phyloP scores from a whole-genome alignment of 2,113 vertebrate genomes.

The Thalassoma bifasciatum region DNA sequence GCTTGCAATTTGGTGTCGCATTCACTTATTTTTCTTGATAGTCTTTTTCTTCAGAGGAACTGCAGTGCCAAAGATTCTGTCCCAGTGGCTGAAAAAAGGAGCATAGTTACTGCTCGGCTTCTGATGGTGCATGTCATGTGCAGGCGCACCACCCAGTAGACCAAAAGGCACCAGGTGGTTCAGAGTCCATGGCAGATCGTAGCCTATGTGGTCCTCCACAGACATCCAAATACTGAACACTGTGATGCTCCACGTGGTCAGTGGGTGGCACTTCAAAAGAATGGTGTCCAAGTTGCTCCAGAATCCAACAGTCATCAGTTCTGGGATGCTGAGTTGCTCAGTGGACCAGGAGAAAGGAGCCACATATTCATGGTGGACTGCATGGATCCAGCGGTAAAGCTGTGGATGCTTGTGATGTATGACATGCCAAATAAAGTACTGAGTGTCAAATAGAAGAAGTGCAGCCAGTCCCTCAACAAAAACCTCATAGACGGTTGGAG shows the following conservation, averaged over 20 bases:
- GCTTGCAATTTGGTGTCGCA: not conserved
- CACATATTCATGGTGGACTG: slow-evolving; percentile 76
- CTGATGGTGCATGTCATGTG: slow-evolving; percentile 83
- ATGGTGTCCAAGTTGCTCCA: slow-evolving; percentile 79
- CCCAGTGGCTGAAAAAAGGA: slow-evolving; percentile 84
- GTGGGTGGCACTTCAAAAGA: slow-evolving; percentile 72
- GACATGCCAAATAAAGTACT: slow-evolving; percentile 81
- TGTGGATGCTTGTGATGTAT: slow-evolving; percentile 77
- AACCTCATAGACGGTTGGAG: slow-evolving; percentile 70
- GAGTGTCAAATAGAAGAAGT: slow-evolving; percentile 81
- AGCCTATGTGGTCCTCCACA: slow-evolving; percentile 83
- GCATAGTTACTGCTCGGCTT: slow-evolving; percentile 78
- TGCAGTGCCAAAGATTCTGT: slow-evolving; percentile 75
- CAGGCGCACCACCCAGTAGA: slow-evolving; percentile 75
- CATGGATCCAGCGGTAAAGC: slow-evolving; percentile 77
- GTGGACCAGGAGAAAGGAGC: slow-evolving; percentile 79
- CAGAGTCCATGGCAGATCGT: slow-evolving; percentile 78
- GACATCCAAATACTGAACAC: slow-evolving; percentile 80
- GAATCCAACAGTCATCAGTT: slow-evolving; percentile 78
- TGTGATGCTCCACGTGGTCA: slow-evolving; percentile 72
- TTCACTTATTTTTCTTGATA: not conserved
- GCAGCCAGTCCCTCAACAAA: slow-evolving; percentile 65
- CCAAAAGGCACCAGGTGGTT: slow-evolving; percentile 77
- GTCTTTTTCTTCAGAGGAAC: slow-evolving; percentile 36
- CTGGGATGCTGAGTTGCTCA: slow-evolving; percentile 76